These are phyloP conservation scores for Echinarachnius parma DNA, from an alignment of 53 echinoderm and acorn worm genomes.

Conservation along the genomic window DNA sequence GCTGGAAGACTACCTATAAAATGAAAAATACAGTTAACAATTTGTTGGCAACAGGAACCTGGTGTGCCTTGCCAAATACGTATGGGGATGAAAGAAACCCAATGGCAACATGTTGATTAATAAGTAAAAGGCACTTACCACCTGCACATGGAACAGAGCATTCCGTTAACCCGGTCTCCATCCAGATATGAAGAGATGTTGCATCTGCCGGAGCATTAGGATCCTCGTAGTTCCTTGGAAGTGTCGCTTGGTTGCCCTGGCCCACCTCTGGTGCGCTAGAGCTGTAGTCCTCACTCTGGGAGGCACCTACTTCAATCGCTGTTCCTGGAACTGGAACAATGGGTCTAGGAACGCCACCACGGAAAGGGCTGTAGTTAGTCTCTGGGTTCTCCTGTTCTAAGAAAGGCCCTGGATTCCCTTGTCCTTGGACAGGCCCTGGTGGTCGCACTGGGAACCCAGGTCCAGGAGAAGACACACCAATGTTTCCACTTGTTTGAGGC, in stretches of 20 bases:
- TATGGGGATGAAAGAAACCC: too few species aligned
- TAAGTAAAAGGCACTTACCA: conserved; percentile 77
- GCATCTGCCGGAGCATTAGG: conserved; percentile 34
- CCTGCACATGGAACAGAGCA: conserved; percentile 92
- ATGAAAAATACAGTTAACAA: too few species aligned
- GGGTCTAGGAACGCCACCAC: conserved; percentile 10
- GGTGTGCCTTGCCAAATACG: too few species aligned
- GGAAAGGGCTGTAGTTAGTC: conserved; percentile 40
- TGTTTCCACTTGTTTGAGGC: conserved; percentile 23
- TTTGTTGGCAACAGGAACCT: too few species aligned
- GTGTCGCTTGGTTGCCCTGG: conserved; percentile 26
- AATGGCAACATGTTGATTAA: too few species aligned
- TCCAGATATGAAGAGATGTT: conserved; percentile 67
- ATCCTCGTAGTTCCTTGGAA: conserved; percentile 16
- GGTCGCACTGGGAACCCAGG: not conserved
- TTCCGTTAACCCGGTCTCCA: conserved; percentile 75
- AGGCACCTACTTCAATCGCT: conserved; percentile 11
- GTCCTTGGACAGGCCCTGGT: conserved; percentile 17
- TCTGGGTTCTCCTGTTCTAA: conserved; percentile 27
- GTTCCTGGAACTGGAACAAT: conserved; percentile 23
- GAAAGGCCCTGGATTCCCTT: conserved; percentile 11
- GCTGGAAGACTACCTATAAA: too few species aligned
- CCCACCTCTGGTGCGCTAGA: conserved; percentile 38
- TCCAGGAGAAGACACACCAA: too few species aligned
- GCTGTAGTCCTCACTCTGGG: conserved; percentile 25